Evolutionary conservation across 2,888 invertebrate genomes (phyloP).

Genomic region (Clostera curtula): DNA sequence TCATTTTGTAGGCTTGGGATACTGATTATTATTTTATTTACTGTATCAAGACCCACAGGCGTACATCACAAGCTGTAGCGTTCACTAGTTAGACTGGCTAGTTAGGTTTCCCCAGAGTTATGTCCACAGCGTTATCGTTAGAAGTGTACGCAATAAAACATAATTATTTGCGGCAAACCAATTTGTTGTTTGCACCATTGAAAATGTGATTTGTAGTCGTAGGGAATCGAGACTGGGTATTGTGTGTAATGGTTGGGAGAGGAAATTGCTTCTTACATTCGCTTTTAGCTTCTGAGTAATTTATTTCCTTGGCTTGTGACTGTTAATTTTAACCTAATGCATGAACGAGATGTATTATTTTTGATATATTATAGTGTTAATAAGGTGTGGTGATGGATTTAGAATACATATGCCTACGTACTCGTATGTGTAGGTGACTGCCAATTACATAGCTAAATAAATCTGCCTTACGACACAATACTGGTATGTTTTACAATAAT

Average conservation of each 20-base stretch:
- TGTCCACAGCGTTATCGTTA: conserved; percentile 50
- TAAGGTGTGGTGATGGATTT: no score
- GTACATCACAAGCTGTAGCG: conserved; percentile 18
- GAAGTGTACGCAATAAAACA: conserved; percentile 57
- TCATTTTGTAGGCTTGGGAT: conserved; percentile 3
- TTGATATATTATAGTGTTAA: no score
- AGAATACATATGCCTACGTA: no score
- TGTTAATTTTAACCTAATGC: no score
- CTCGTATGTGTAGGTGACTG: no score
- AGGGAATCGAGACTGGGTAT: conserved; percentile 18
- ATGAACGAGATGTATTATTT: no score
- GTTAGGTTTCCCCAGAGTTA: conserved; percentile 49
- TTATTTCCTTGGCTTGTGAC: neutral
- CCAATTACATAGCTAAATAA: no score
- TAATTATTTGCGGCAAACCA: conserved; percentile 66
- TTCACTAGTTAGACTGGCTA: conserved; percentile 48
- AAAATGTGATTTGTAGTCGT: conserved; percentile 51
- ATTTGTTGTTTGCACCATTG: conserved; percentile 52
- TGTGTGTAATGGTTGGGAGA: conserved; percentile 5
- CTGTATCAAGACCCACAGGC: conserved; percentile 23
- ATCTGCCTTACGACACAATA: no score
- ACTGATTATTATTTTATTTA: conserved; percentile 12
- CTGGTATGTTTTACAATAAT: no score
- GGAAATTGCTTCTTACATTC: conserved; percentile 7
- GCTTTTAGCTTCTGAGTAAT: neutral